Conservation (phyloP, 2,888 invertebrate species). For the Malthinus seriepunctatus region DNA sequence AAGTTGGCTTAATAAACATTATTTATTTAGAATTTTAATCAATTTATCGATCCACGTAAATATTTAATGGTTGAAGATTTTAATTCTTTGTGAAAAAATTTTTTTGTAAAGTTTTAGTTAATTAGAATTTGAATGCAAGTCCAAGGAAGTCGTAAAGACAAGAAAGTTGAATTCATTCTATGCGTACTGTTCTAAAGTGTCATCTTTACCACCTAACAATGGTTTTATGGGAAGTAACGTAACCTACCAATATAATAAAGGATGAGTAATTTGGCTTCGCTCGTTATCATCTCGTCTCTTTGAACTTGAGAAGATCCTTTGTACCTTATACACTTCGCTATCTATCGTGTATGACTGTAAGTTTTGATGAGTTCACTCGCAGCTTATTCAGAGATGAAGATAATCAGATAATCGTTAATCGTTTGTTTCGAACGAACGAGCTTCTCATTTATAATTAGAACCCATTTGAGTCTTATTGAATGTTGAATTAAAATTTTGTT, state of each 20-base stretch:
- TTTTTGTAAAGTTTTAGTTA: background rate
- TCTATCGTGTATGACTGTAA: constrained; percentile 40
- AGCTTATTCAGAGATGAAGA: constrained; percentile 35
- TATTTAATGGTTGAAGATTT: background rate
- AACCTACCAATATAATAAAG: constrained; percentile 46
- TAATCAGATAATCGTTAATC: constrained; percentile 44
- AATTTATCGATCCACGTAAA: too few species aligned
- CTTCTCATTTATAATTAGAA: constrained; percentile 41
- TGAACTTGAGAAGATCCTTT: constrained; percentile 43
- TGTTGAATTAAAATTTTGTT: constrained; percentile 38
- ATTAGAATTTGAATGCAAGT: constrained; percentile 5
- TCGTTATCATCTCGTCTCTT: constrained; percentile 50
- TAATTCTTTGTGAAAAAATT: background rate
- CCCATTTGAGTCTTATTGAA: constrained; percentile 35
- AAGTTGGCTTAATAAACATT: too few species aligned
- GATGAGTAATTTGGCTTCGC: constrained; percentile 48
- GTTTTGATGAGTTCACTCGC: constrained; percentile 38
- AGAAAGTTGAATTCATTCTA: constrained; percentile 27
- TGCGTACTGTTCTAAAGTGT: constrained; percentile 29
- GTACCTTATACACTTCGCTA: constrained; percentile 34
- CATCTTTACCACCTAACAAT: constrained; percentile 41
- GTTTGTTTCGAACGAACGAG: constrained; percentile 36
- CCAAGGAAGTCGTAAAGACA: constrained; percentile 18
- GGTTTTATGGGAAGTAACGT: constrained; percentile 45
- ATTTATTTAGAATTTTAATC: too few species aligned